These are phyloP conservation scores for Tychaedon coryphoeus DNA, from an alignment of 2,113 vertebrate genomes.

Conservation along the genomic window DNA sequence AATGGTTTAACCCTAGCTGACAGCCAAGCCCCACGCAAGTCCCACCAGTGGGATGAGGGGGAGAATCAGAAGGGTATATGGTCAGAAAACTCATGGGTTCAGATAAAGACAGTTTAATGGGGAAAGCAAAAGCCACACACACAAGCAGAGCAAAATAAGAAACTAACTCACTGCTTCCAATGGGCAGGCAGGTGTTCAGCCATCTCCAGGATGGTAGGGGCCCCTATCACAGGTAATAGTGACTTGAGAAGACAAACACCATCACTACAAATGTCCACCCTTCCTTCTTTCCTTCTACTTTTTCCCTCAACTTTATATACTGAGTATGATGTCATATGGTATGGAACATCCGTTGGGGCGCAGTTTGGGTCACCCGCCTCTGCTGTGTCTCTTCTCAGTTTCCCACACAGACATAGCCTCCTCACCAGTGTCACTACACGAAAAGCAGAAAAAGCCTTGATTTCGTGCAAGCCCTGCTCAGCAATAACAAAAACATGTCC, in stretches of 20 bases:
- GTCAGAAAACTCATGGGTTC: background rate
- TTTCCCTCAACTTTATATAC: background rate
- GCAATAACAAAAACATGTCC: background rate
- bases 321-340: background rate
- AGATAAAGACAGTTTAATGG: background rate
- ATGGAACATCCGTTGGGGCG: background rate
- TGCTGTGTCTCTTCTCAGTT: background rate
- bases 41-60: background rate
- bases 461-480: background rate
- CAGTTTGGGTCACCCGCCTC: background rate
- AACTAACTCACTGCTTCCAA: background rate
- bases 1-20: background rate
- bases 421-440: background rate
- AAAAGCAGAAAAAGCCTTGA: background rate
- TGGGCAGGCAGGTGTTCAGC: background rate
- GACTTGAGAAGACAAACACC: background rate
- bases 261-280: background rate
- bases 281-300: background rate
- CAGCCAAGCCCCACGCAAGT: background rate
- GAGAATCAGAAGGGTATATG: background rate
- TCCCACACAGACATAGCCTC: fast-evolving
- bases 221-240: too few species aligned
- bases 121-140: background rate
- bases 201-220: background rate
- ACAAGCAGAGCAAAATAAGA: background rate